Conservation (phyloP, 2,888 invertebrate genomes). For the Conchocele bisecta region DNA sequence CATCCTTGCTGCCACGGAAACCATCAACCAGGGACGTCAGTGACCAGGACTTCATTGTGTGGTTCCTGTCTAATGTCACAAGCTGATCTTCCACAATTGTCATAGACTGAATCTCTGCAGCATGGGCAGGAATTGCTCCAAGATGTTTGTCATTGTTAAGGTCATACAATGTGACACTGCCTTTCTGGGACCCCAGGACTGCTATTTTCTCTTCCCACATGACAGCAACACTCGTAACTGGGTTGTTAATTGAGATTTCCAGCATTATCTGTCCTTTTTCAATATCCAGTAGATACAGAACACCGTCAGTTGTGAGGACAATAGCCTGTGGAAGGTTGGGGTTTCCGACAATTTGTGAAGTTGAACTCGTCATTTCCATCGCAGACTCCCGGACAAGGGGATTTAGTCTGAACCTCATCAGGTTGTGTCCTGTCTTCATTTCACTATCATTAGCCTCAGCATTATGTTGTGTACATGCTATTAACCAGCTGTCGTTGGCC, state of each 20-base stretch:
- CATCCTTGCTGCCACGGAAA: conserved; percentile 11
- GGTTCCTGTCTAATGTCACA: conserved; percentile 48
- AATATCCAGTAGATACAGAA: conserved; percentile 45
- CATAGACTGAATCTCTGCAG: conserved; percentile 32
- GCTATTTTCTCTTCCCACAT: conserved; percentile 60
- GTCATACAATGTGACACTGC: conserved; percentile 60
- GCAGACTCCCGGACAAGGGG: neutral
- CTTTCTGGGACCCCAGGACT: conserved; percentile 58
- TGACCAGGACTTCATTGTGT: conserved; percentile 61
- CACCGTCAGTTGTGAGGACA: conserved; percentile 38
- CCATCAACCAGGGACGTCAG: conserved; percentile 43
- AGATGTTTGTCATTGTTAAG: conserved; percentile 35
- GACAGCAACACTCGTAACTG: conserved; percentile 52
- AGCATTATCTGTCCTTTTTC: conserved; percentile 12
- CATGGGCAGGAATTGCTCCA: conserved; percentile 57
- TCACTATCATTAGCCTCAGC: conserved; percentile 1
- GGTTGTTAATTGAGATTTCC: conserved; percentile 40
- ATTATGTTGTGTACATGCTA: conserved; percentile 13
- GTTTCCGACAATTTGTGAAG: conserved; percentile 48
- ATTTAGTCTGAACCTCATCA: neutral
- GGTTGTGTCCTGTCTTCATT: neutral
- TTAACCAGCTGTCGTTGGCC: conserved; percentile 37
- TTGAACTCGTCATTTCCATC: conserved; percentile 29
- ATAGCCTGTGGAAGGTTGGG: conserved; percentile 44
- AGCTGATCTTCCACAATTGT: conserved; percentile 49